These are phyloP conservation scores for Bubalus kerabau DNA, from an alignment of 2,113 vertebrate genomes.

Conservation along the genomic window DNA sequence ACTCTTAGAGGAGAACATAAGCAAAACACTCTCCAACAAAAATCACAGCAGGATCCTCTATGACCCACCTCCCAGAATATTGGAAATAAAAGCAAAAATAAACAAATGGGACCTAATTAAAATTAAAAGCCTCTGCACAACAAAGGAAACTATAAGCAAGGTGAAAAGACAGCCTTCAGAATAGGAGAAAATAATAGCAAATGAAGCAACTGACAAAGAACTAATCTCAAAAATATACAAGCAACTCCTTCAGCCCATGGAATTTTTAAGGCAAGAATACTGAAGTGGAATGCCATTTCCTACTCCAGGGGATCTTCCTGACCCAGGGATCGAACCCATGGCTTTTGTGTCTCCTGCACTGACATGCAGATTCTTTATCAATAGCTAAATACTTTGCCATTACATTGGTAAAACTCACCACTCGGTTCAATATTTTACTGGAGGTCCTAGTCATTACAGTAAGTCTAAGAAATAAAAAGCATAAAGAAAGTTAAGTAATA, in stretches of 20 bases:
- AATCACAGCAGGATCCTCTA: too few species aligned
- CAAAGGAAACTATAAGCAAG: too few species aligned
- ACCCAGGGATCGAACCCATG: accelerated
- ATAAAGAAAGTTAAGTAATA: not conserved
- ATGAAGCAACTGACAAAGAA: too few species aligned
- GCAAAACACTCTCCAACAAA: too few species aligned
- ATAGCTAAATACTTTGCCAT: not conserved
- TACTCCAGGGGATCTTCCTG: not conserved
- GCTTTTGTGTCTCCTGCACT: not conserved
- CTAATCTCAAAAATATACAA: too few species aligned
- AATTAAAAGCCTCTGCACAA: too few species aligned
- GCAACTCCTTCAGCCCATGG: not conserved
- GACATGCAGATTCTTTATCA: not conserved
- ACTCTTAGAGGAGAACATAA: too few species aligned
- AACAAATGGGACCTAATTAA: too few species aligned
- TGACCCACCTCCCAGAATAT: too few species aligned
- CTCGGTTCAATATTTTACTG: not conserved
- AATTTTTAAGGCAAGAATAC: not conserved
- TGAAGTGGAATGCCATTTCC: not conserved
- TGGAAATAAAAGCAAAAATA: too few species aligned
- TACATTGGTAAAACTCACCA: not conserved
- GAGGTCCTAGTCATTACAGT: not conserved
- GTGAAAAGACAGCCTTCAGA: too few species aligned
- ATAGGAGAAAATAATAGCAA: too few species aligned
- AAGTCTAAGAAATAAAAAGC: not conserved